Conservation (phyloP, 2,113 vertebrate species). For the Melospiza georgiana region DNA sequence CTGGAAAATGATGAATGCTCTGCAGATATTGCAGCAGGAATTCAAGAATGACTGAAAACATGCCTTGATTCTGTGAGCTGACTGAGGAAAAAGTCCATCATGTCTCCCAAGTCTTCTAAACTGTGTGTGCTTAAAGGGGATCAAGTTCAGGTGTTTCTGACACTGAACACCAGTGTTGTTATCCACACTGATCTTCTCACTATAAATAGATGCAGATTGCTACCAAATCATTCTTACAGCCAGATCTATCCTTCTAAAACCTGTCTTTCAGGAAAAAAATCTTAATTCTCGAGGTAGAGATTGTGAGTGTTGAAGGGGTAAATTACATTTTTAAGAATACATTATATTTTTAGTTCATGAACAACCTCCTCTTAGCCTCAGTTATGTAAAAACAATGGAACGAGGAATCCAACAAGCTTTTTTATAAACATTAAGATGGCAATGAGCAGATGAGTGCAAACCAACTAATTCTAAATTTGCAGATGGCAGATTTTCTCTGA, state of each 20-base stretch:
- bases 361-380: not conserved
- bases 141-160: not conserved
- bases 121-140: not conserved
- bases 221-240: not conserved
- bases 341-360: not conserved
- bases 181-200: not conserved
- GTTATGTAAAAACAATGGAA: not conserved
- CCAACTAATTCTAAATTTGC: slow-evolving; percentile 35
- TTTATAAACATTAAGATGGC: not conserved
- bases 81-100: not conserved
- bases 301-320: not conserved
- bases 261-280: not conserved
- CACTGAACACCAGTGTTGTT: not conserved
- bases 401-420: not conserved
- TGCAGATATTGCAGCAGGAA: not conserved
- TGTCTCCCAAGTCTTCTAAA: not conserved
- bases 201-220: not conserved
- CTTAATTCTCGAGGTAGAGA: not conserved
- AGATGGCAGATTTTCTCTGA: slow-evolving; percentile 33
- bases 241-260: not conserved
- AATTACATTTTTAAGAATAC: not conserved
- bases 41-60: not conserved
- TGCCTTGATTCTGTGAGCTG: not conserved
- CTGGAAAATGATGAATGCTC: not conserved
- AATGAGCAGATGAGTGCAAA: slow-evolving; percentile 22